These are phyloP conservation scores for Rhyacophila brunnea DNA, from an alignment of 1,140 invertebrate genomes.

Conservation along the genomic window DNA sequence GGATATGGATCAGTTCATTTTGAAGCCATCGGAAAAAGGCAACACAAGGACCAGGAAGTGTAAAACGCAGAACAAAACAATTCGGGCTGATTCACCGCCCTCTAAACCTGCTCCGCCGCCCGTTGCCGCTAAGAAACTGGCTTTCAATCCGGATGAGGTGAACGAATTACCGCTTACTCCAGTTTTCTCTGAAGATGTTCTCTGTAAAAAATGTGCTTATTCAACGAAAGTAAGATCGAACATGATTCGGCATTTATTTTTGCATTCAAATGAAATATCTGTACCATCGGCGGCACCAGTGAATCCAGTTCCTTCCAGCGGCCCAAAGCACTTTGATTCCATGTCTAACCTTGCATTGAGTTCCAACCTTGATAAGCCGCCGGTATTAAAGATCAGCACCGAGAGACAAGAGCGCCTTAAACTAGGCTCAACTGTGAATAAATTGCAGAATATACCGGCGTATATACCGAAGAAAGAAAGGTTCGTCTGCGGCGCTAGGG, in stretches of 20 bases:
- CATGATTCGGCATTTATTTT: constrained; percentile 67
- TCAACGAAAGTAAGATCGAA: constrained; percentile 73
- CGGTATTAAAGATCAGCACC: constrained; percentile 28
- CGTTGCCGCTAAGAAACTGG: constrained; percentile 38
- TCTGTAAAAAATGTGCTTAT: constrained; percentile 67
- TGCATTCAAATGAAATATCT: constrained; percentile 61
- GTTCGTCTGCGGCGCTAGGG: constrained; percentile 67
- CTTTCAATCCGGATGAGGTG: constrained; percentile 61
- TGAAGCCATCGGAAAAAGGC: background rate
- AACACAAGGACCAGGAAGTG: background rate
- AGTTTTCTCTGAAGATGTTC: constrained; percentile 62
- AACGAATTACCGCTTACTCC: constrained; percentile 62
- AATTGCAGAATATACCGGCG: constrained; percentile 51
- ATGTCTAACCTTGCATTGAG: constrained; percentile 79
- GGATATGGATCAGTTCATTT: constrained; percentile 54
- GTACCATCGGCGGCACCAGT: constrained; percentile 65
- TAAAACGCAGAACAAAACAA: constrained; percentile 18
- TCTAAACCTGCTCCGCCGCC: constrained; percentile 20
- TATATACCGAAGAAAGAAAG: constrained; percentile 65
- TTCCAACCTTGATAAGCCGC: constrained; percentile 56
- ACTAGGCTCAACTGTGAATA: constrained; percentile 34
- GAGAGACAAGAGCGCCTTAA: constrained; percentile 14
- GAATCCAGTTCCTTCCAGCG: constrained; percentile 77
- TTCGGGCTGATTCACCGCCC: constrained; percentile 6
- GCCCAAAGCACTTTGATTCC: constrained; percentile 79